Evolutionary conservation across 2,888 invertebrate genomes (phyloP), one percentile per base, ranked within the genome.

Genomic region (Diaprepes abbreviatus): DNA sequence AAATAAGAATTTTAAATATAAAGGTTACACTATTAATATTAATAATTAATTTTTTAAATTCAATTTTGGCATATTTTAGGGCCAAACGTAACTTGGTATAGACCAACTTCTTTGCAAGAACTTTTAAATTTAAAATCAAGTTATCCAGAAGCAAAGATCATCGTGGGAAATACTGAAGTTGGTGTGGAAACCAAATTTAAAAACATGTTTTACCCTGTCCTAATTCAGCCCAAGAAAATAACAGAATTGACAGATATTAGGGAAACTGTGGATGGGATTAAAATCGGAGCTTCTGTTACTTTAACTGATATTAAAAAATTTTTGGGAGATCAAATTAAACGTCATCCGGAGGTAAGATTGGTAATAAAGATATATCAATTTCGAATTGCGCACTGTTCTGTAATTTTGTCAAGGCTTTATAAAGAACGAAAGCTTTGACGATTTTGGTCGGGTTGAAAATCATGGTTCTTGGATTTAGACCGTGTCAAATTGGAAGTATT

Each of bases 161-260:
- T 97, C n/a, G 92, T 91, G 38, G 97, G 97, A 17, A 96, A 96
- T 80, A 94, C 95, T 0, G 96, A 97, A 17, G 31, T 65, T n/a
- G 65, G 65, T 0, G 91, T 97, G 14, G 97, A 97, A 86, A 88
- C 92, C 6, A 97, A 96, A 84, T 94, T 96, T 79, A 95, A 95
- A 81, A 91, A 93, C 74, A 89, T 89, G 78, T 79, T 88, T 0
- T 96, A 96, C 83, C 93, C 95, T 0, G 86, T 93, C 4, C 85
- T 96, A 60, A 89, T 97, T 50, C 91, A 91, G 76, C 92, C 96
- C 0, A 86, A 85, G 9, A 86, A 86, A 77, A 86, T 97, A 24
- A 78, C 84, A 1, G 94, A 95, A 83, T 84, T 97, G 83, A 87
- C 85, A 54, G 83, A 85, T 64, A 87, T 93, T 62, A 79, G 82